Evolutionary conservation across 1,140 invertebrate species (phyloP).

Genomic region (Diorhabda elongata): DNA sequence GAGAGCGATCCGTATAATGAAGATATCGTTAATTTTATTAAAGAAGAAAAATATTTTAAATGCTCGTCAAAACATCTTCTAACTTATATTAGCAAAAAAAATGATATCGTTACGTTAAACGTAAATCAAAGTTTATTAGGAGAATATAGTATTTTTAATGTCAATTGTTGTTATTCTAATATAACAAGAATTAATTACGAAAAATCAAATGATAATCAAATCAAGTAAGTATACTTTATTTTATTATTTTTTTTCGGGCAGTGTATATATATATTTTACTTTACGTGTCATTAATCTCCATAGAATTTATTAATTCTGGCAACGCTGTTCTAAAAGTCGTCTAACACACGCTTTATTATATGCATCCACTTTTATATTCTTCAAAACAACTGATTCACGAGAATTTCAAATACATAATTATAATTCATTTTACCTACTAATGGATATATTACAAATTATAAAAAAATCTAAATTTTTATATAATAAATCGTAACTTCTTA

Average conservation of each 20-base stretch:
- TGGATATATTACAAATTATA: no score
- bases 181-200: conserved; percentile 28
- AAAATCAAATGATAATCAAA: conserved; percentile 19
- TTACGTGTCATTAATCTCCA: no score
- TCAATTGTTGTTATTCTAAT: conserved; percentile 36
- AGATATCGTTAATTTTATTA: conserved; percentile 31
- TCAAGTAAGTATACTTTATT: conserved; percentile 26
- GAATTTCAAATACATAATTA: no score
- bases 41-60: conserved; percentile 24
- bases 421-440: no score
- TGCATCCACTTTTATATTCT: no score
- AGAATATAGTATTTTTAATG: conserved; percentile 23
- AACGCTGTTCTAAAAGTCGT: no score
- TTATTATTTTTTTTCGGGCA: neutral
- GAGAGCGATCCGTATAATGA: conserved; percentile 33
- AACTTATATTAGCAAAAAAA: conserved; percentile 30
- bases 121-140: conserved; percentile 25
- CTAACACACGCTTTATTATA: no score
- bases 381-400: no score
- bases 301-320: no score
- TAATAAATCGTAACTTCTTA: no score
- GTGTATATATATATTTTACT: no score
- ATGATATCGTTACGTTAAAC: conserved; percentile 21
- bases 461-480: no score
- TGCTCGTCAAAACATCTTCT: conserved; percentile 27